Conservation (phyloP, 2,113 vertebrate genomes). For the Theristicus caerulescens region DNA sequence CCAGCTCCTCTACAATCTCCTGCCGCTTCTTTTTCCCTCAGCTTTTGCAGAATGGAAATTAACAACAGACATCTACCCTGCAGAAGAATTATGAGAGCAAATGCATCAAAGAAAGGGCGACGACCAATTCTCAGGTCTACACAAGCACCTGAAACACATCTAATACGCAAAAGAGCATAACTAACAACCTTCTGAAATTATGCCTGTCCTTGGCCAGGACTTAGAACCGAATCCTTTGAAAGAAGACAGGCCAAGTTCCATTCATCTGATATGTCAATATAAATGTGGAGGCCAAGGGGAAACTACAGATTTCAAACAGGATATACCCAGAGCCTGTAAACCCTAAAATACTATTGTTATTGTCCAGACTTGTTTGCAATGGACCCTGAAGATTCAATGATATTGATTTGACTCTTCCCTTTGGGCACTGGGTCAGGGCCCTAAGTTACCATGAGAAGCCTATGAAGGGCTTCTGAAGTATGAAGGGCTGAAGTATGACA, state of each 20-base stretch:
- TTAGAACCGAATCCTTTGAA: not conserved
- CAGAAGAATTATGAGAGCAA: not conserved
- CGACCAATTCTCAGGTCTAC: not conserved
- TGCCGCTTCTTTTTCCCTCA: not conserved
- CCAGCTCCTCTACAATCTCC: not conserved
- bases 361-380: not conserved
- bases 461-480: not conserved
- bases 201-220: not conserved
- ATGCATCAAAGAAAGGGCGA: not conserved
- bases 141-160: not conserved
- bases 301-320: not conserved
- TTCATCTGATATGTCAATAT: not conserved
- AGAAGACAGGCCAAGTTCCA: not conserved
- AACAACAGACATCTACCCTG: not conserved
- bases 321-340: not conserved
- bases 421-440: not conserved
- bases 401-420: not conserved
- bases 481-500: not conserved
- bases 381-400: not conserved
- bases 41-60: not conserved
- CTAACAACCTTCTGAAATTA: not conserved
- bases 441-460: not conserved
- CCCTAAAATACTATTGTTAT: not conserved
- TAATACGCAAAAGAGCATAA: not conserved
- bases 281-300: not conserved